A percentile compares a stretch with the other conserved stretches of the same genome.
Evolutionary conservation across 1,140 invertebrate species (phyloP).

Genomic region (Drosophila pseudoananassae): DNA sequence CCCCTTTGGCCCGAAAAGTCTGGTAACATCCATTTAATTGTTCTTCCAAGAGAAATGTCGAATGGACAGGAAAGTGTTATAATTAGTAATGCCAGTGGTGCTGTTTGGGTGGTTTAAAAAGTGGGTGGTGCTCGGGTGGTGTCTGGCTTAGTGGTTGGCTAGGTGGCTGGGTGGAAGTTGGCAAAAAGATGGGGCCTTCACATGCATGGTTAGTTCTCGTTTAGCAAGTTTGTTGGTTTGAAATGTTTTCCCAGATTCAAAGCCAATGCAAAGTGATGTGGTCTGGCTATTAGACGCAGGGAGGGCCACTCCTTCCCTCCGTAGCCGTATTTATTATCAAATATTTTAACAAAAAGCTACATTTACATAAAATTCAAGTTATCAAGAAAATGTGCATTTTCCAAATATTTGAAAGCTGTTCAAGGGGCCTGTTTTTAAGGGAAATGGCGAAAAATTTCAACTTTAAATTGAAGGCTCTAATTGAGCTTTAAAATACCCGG

Average conservation of each 20-base stretch:
- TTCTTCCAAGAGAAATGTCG: slow-evolving; percentile 21
- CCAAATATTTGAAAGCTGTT: no score
- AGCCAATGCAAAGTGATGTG: no score
- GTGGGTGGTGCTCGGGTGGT: slow-evolving; percentile 1
- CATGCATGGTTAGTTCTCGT: slow-evolving; percentile 28
- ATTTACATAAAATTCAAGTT: no score
- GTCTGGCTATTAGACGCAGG: background rate
- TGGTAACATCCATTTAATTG: slow-evolving; percentile 48
- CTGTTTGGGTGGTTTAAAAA: background rate
- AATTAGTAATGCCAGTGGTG: slow-evolving; percentile 64
- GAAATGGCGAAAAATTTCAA: no score
- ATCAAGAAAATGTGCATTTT: no score
- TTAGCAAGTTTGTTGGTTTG: slow-evolving; percentile 14
- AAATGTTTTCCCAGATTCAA: slow-evolving; percentile 2
- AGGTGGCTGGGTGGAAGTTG: background rate
- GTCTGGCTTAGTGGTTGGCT: background rate
- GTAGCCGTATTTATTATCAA: no score
- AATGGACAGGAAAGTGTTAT: slow-evolving; percentile 56
- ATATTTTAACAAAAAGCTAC: no score
- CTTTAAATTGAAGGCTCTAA: no score
- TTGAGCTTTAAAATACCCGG: no score
- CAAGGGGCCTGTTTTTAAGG: no score
- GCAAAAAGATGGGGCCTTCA: background rate
- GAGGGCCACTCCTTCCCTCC: no score
- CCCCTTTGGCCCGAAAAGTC: background rate